Percentiles rank a stretch among this genome's conserved stretches.
Evolutionary conservation across 2,113 vertebrate species (phyloP).

Genomic region (Meleagris gallopavo): DNA sequence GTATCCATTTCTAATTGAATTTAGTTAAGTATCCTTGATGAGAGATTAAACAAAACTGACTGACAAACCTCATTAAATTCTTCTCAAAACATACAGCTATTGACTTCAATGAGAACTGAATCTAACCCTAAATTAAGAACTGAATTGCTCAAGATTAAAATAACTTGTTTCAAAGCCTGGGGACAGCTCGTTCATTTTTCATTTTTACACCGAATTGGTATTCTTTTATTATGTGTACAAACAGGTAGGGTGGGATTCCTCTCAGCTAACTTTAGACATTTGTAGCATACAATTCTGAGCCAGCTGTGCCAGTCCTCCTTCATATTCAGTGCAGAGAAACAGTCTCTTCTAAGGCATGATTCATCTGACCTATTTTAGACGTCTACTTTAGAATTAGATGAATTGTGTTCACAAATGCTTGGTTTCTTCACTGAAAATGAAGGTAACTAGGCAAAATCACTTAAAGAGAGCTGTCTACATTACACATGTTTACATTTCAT

Average conservation of each 20-base stretch:
- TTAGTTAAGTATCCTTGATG: constrained; percentile 23
- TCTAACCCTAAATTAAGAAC: constrained; percentile 39
- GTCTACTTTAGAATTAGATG: constrained; percentile 35
- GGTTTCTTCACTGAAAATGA: constrained; percentile 19
- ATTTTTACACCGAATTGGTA: constrained; percentile 18
- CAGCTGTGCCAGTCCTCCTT: constrained; percentile 17
- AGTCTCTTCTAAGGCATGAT: constrained; percentile 30
- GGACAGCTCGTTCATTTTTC: constrained; percentile 13
- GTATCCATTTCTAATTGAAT: constrained; percentile 29
- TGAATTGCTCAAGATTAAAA: constrained; percentile 55
- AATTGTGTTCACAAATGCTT: not conserved
- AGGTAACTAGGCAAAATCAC: constrained; percentile 31
- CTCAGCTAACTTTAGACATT: not conserved
- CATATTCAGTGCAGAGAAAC: not conserved
- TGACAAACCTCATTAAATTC: constrained; percentile 45
- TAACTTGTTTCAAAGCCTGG: constrained; percentile 37
- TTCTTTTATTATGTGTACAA: constrained; percentile 32
- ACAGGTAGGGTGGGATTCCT: constrained; percentile 59
- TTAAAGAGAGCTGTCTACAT: constrained; percentile 23
- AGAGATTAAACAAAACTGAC: constrained; percentile 45
- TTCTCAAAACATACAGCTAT: constrained; percentile 21
- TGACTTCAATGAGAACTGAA: constrained; percentile 45
- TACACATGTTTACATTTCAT: not conserved
- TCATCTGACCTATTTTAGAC: constrained; percentile 50
- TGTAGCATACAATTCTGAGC: not conserved